Evolutionary conservation across 2,888 invertebrate genomes (phyloP).

Genomic region (Drosophila mulleri): DNA sequence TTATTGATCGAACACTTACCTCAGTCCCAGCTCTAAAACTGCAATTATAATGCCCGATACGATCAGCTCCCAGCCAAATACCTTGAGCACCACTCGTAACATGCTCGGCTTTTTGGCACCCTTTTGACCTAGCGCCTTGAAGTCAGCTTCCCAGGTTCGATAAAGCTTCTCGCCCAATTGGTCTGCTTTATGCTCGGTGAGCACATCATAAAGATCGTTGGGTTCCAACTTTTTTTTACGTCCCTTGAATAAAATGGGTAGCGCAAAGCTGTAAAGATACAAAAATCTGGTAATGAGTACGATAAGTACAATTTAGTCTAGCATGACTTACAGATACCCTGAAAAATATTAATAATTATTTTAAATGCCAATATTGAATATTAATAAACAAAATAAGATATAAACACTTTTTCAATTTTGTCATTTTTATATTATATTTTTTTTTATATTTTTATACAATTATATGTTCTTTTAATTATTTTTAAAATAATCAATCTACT

Average conservation of each 20-base stretch:
- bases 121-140: constrained; percentile 77
- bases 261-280: constrained; percentile 88
- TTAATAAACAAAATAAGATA: too few relatives aligned
- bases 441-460: too few relatives aligned
- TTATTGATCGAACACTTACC: constrained; percentile 62
- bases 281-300: background rate
- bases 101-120: constrained; percentile 84
- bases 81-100: constrained; percentile 85
- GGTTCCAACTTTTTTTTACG: constrained; percentile 89
- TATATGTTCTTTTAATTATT: too few relatives aligned
- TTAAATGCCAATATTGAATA: too few relatives aligned
- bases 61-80: constrained; percentile 87
- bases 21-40: constrained; percentile 87
- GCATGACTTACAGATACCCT: background rate
- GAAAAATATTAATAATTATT: background rate
- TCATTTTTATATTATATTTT: too few relatives aligned
- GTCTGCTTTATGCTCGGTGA: constrained; percentile 88
- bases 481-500: too few relatives aligned
- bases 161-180: constrained; percentile 87
- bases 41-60: constrained; percentile 87
- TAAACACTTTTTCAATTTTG: too few relatives aligned
- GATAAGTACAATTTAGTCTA: background rate
- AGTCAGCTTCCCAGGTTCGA: constrained; percentile 87
- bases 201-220: constrained; percentile 90
- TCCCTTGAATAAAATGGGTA: constrained; percentile 91